phyloP scores from a whole-genome alignment of 2,797 vertebrate genomes.

The Corythornis leucogaster region DNA sequence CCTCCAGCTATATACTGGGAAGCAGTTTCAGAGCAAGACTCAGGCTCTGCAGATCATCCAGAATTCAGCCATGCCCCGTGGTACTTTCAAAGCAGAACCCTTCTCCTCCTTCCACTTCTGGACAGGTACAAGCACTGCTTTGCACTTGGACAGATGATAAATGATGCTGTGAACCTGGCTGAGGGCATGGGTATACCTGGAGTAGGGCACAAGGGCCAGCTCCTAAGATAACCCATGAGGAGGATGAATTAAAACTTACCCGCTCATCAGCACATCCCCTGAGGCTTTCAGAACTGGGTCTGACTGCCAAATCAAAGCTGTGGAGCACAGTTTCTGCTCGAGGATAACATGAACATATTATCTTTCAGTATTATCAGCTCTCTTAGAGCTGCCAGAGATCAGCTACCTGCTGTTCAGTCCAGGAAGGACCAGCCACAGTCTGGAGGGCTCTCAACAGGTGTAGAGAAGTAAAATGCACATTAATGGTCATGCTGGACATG shows the following conservation, averaged over 20 bases:
- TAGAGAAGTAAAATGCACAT: not conserved
- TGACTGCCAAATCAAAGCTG: not conserved
- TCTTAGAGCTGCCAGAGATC: not conserved
- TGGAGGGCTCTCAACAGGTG: not conserved
- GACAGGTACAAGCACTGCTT: not conserved
- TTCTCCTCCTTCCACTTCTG: not conserved
- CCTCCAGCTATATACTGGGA: not conserved
- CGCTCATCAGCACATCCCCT: not conserved
- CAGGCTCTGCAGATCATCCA: not conserved
- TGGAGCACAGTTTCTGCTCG: not conserved
- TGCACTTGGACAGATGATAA: not conserved
- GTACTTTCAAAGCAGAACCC: not conserved
- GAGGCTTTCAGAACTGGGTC: not conserved
- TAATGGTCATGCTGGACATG: not conserved
- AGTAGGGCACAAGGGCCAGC: not conserved
- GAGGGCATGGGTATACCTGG: not conserved
- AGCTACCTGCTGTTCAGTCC: not conserved
- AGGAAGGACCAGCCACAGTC: not conserved
- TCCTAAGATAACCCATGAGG: not conserved
- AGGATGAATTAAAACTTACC: not conserved
- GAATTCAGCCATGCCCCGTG: not conserved
- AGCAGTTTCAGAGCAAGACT: not conserved
- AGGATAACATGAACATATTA: fast-evolving
- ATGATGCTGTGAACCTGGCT: not conserved
- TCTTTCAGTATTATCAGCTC: not conserved